These are phyloP conservation scores for Lutjanus erythropterus DNA, from an alignment of 2,113 vertebrate species.

Conservation along the genomic window DNA sequence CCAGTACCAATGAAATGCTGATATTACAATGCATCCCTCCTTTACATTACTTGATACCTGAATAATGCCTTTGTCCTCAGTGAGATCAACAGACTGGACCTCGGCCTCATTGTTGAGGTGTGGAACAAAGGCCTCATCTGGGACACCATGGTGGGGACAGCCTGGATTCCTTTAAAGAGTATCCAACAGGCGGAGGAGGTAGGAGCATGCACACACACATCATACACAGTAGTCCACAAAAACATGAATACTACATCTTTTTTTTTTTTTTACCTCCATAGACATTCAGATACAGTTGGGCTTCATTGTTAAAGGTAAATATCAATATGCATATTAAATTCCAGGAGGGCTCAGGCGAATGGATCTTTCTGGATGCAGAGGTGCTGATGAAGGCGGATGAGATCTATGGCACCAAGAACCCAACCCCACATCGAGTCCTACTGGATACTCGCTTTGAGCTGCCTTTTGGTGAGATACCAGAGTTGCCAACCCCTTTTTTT, in stretches of 20 bases:
- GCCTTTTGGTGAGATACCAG: conserved; percentile 92
- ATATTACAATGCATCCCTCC: too few relatives aligned
- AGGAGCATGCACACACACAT: conserved; percentile 3
- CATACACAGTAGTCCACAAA: not conserved
- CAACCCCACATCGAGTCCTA: conserved; percentile 92
- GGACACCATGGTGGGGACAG: conserved; percentile 96
- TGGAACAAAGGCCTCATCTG: conserved; percentile 99
- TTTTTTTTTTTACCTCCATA: not conserved
- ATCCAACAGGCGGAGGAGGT: conserved; percentile 96
- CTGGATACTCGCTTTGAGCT: conserved; percentile 96
- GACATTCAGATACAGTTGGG: not conserved
- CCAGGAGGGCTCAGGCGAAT: conserved; percentile 97
- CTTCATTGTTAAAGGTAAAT: not conserved
- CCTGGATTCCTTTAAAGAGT: conserved; percentile 93
- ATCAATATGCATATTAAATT: not conserved
- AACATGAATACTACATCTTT: not conserved
- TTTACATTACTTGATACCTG: conserved; percentile 8
- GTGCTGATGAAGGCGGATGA: conserved; percentile 97
- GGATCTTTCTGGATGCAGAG: conserved; percentile 92
- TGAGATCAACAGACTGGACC: conserved; percentile 96
- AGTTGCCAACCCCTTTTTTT: not conserved
- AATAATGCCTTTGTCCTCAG: conserved; percentile 74
- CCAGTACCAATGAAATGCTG: too few relatives aligned
- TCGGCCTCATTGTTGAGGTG: conserved; percentile 97
- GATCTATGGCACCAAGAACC: conserved; percentile 96